Conservation (phyloP, 2,797 vertebrate genomes). For the Myripristis murdjan region DNA sequence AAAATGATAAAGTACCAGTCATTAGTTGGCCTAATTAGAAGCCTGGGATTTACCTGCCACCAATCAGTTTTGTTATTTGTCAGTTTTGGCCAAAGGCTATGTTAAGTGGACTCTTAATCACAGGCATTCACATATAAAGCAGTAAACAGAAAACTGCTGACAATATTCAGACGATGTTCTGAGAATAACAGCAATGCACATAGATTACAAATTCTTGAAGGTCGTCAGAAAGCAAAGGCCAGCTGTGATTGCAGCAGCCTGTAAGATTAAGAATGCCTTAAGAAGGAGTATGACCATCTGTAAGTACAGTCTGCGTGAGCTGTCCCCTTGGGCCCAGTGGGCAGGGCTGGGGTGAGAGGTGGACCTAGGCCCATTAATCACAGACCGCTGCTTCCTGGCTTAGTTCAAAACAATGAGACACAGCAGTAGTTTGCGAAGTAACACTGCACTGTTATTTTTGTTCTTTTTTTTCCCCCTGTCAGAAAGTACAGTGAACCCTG, state of each 20-base stretch:
- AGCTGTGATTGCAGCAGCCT: conserved; percentile 2
- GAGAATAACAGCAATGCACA: background rate
- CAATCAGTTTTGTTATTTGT: too few relatives aligned
- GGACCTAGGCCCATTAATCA: conserved; percentile 65
- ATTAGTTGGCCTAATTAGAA: too few relatives aligned
- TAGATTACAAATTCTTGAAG: background rate
- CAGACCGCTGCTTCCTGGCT: conserved; percentile 32
- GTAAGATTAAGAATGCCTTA: background rate
- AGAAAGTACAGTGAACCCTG: background rate
- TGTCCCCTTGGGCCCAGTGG: conserved; percentile 29
- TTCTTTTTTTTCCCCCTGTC: too few relatives aligned
- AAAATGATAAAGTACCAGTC: too few relatives aligned
- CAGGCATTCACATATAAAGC: background rate
- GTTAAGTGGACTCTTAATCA: too few relatives aligned
- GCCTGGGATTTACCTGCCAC: too few relatives aligned
- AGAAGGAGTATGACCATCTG: conserved; percentile 23
- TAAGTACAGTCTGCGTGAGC: conserved; percentile 35
- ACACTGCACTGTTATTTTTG: background rate
- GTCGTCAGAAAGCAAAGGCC: background rate
- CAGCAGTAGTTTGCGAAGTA: background rate
- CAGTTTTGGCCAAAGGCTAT: too few relatives aligned
- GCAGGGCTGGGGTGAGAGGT: conserved; percentile 42
- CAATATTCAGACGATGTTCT: background rate
- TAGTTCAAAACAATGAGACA: background rate
- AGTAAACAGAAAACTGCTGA: background rate